Base-by-base conservation (phyloP, 1,140 invertebrate species). In the Calephelis nemesis region DNA sequence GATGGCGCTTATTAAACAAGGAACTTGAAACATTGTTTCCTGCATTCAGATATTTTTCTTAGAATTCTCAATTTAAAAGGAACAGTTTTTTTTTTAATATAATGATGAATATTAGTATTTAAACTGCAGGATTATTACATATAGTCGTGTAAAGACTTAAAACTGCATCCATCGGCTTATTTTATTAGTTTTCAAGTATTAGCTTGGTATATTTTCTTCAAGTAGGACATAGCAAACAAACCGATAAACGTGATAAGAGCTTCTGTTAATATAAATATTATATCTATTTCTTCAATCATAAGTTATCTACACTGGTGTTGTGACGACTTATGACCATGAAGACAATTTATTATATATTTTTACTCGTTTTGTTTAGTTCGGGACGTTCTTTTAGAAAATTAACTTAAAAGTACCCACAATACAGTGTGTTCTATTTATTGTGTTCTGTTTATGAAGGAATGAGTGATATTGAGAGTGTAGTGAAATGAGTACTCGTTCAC, bases 241-340 rank as follows among this genome's bases (percentile, higher is more conserved):
- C 83, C 76, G 85, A 88, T 88, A 88, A 85, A 67, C 80, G 67
- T 75, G 88, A 90, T 88, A 90, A 88, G 85, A 72, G 72, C 73
- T 79, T 70, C 75, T 79, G 72, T 79, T 74, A 81, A 81, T 79
- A 80, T 83, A 79, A 81, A 85, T 78, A 81, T 74, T 78, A 60
- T 40, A 60, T 60, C 11, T 60, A 60, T 40, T 79, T 75, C 82
- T 85, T 83, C 76, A 79, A 87, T 85, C 74, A 79, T 77, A 82
- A 79, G 74, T 90, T 90, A 90, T 90, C 88, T 82, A 80, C 79
- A 75, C 67, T 69, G 67, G 70, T 70, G 47, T 58, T 60, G 70
- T 67, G 66, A 66, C 60, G 63, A 58, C 65, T 69, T 42, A 45
- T 48, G n/a, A 11, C 63, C 11, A 48, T 39, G 7, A 39, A 49